Conservation (phyloP, 2,797 vertebrate genomes). For the Myotis findleyi region DNA sequence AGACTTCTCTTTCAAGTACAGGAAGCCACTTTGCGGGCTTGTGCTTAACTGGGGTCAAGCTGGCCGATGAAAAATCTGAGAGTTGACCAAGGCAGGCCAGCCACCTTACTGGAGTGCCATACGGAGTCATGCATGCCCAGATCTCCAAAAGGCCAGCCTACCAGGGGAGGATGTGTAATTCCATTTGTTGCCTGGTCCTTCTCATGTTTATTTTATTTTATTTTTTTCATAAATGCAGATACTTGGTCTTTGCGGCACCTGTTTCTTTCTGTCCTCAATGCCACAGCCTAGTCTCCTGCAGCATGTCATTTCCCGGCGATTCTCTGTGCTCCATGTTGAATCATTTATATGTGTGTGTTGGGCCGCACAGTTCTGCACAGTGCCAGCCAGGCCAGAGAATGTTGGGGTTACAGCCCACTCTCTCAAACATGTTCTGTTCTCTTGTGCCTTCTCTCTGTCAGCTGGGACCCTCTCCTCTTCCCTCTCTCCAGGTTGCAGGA, state of each 20-base stretch:
- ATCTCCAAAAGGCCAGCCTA: neutral
- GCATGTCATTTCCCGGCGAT: neutral
- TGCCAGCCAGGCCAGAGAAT: neutral
- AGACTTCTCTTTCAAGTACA: neutral
- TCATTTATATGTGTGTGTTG: neutral
- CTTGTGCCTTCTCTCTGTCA: neutral
- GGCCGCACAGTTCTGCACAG: neutral
- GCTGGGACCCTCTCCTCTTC: neutral
- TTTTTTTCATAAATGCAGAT: neutral
- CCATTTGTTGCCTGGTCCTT: neutral
- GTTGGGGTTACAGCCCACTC: neutral
- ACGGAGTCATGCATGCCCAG: neutral
- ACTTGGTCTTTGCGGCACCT: neutral
- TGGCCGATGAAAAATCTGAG: constrained; percentile 60
- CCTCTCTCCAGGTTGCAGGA: neutral
- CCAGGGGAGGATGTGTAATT: neutral
- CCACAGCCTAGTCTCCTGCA: neutral
- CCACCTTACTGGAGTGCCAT: neutral
- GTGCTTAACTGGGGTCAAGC: constrained; percentile 49
- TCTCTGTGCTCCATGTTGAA: neutral
- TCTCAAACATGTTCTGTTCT: neutral
- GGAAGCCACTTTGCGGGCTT: constrained; percentile 64
- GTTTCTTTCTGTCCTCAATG: neutral
- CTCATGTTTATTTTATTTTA: neutral
- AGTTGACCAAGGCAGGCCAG: neutral